Base-by-base conservation (phyloP, 2,888 invertebrate genomes). In the Drosophila ustulata region DNA sequence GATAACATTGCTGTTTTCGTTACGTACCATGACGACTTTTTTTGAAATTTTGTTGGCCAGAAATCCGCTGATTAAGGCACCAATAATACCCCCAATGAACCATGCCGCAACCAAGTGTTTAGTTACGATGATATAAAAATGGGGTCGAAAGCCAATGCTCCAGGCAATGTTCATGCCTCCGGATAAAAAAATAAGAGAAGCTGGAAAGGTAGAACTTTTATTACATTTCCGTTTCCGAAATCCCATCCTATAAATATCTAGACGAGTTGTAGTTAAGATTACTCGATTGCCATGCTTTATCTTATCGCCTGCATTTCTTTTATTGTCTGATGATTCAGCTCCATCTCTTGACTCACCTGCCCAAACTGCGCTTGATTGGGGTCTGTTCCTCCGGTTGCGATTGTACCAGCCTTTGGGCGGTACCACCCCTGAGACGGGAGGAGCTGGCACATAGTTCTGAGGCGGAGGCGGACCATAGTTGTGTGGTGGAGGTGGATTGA, bases 91-190 rank as follows among this genome's bases (percentile, higher is more conserved):
- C 0, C 80, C 90, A 49, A 91, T 76, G 57, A 90, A 91, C 92
- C 92, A 91, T n/a, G 86, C 90, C 13, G 87, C 25, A 1, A 30
- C 23, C 11, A 70, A 71, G 6, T 87, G 28, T 7, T 18, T 3
- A 5, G 39, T 13, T 9, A 46, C 0, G 0, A 0, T 0, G 0
- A 5, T 5, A 9, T 0, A 18, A 0, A 4, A 13, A 0, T 3
- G 0, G n/a, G 37, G 43, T 3, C 59, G 70, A 26, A 87, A 79
- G 0, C 89, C 90, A 11, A 63, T 25, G 47, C 76, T 65, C 85
- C 88, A 90, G 30, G 88, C 89, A 11, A 90, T 86, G 39, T 80
- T 90, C 89, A 90, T 87, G 45, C 91, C 91, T 28, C 89, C 91
- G 8, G 91, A 84, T 0, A 82, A 0, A 30, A 90, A 87, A 50